Evolutionary conservation across 2,797 vertebrate species (phyloP), one percentile per base, ranked within the genome.

Genomic region (Alfaro cultratus): DNA sequence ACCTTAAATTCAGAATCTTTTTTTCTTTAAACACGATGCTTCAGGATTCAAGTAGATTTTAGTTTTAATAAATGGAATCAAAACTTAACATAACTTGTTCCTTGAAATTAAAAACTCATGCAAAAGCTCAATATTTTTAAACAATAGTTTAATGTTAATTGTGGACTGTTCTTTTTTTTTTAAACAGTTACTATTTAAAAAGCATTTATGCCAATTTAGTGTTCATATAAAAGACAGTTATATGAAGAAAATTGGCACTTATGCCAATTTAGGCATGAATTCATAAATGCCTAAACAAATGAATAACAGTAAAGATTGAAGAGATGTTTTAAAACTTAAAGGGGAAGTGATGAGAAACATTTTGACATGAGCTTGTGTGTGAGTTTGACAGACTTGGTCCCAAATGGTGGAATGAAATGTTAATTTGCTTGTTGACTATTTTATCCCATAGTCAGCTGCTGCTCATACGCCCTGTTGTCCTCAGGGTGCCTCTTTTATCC

Each of bases 401-500:
- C 89, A 87, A 91, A 86, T 92, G 88, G 86, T 87, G 15, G 46
- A 90, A 90, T 86, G 86, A 93, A 94, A 94, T 93, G 90, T 91
- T 95, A 91, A 95, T 95, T 94, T 94, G 90, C 91, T 90, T 92
- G 77, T 80, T 83, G 88, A 91, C 92, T 94, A 93, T 93, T 94
- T 93, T 89, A 85, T 67, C 76, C 73, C 77, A 83, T 80, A 87
- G 93, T 95, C 94, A 94, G 94, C 93, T 93, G 88, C 92, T 89
- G 82, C 92, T 88, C 88, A 90, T 82, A 86, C 86, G 86, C 88
- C 87, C 86, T 82, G 89, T 89, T 93, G 90, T 95, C 91, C 92
- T 88, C 82, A 74, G 90, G 93, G 91, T 87, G 83, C 90, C 53
- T 86, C 83, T 86, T 85, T 91, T 75, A 93, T 90, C 87, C 82